These are phyloP conservation scores for Stegodyphus dumicola DNA, from an alignment of 1,140 invertebrate genomes.

Conservation along the genomic window DNA sequence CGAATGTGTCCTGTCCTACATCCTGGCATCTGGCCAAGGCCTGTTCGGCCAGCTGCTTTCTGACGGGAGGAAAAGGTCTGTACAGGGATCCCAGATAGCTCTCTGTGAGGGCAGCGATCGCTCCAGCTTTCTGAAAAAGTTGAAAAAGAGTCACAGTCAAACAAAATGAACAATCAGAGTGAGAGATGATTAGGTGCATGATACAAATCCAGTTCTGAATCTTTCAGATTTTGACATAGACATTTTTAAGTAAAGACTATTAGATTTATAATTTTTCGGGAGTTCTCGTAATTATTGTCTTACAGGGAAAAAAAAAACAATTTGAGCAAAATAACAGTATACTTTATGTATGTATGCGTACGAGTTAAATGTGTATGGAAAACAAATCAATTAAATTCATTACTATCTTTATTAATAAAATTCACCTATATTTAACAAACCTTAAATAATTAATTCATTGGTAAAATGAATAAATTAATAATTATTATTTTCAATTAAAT, in stretches of 20 bases:
- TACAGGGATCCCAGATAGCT: conserved; percentile 21
- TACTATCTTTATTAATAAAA: no score
- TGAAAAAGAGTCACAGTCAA: not conserved
- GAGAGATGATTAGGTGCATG: not conserved
- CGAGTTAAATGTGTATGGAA: no score
- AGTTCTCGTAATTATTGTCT: no score
- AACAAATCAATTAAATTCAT: no score
- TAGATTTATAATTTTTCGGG: not conserved
- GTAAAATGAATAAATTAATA: no score
- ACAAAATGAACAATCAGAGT: no score
- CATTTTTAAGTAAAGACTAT: not conserved
- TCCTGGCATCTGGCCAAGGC: not conserved
- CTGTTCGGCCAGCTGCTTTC: conserved; percentile 34
- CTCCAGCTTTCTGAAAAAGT: conserved; percentile 11
- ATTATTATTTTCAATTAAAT: no score
- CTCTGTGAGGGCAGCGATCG: conserved; percentile 1
- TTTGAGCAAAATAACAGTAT: not conserved
- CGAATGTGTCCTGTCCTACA: conserved; percentile 8
- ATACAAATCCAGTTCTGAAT: not conserved
- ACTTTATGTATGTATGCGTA: not conserved
- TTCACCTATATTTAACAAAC: no score
- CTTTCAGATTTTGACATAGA: not conserved
- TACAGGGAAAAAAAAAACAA: not conserved
- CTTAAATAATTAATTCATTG: no score
- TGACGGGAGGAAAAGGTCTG: conserved; percentile 13